Conservation (phyloP, 2,113 vertebrate species). For the Caranx melampygus region DNA sequence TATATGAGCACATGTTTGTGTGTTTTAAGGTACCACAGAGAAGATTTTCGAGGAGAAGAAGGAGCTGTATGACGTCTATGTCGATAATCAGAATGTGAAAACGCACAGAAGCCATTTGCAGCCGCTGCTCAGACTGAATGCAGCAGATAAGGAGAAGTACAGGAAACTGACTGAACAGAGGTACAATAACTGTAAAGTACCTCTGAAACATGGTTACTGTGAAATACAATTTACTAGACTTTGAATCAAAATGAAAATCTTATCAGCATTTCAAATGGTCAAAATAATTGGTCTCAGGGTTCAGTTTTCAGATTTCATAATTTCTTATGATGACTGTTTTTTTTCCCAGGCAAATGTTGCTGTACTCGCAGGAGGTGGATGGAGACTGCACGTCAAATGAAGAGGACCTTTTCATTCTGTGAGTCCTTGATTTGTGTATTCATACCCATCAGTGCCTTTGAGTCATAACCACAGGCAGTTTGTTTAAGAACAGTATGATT, state of each 20-base stretch:
- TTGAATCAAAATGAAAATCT: too few species aligned
- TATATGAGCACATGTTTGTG: neutral
- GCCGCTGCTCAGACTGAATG: conserved; percentile 92
- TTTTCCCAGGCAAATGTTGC: conserved; percentile 90
- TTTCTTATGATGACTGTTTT: neutral
- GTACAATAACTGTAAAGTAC: conserved; percentile 68
- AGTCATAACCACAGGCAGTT: neutral
- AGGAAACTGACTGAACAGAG: conserved; percentile 96
- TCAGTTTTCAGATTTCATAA: neutral
- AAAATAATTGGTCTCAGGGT: neutral
- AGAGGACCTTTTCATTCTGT: conserved; percentile 98
- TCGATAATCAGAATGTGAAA: conserved; percentile 99
- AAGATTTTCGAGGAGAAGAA: conserved; percentile 98
- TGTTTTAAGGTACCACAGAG: conserved; percentile 93
- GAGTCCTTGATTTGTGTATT: conserved; percentile 78
- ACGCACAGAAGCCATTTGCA: conserved; percentile 91
- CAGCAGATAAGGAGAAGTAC: conserved; percentile 94
- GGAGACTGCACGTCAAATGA: conserved; percentile 92
- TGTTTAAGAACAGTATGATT: neutral
- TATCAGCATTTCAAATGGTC: too few species aligned
- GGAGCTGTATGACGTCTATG: conserved; percentile 94
- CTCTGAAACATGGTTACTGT: neutral
- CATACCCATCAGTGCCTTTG: neutral
- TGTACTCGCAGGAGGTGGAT: conserved; percentile 96
- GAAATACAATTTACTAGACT: neutral